These are phyloP conservation scores for Podocnemis expansa DNA, from an alignment of 2,113 vertebrate species.

Conservation along the genomic window DNA sequence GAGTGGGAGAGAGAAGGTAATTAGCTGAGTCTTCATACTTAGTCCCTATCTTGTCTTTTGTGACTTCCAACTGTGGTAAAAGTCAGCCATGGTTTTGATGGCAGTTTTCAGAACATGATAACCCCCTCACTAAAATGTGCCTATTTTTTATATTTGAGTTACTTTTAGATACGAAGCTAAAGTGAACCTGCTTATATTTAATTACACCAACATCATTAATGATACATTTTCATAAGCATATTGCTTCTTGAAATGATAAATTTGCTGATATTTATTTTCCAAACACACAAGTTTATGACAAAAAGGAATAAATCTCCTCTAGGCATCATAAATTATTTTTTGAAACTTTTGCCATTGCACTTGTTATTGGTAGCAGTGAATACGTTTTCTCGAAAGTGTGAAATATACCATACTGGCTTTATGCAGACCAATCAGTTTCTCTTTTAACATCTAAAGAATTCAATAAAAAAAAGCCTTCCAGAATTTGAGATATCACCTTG, in stretches of 20 bases:
- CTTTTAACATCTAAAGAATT: background rate
- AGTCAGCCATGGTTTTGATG: accelerated
- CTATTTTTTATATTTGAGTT: background rate
- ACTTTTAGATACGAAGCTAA: background rate
- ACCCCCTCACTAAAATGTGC: background rate
- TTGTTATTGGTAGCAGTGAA: background rate
- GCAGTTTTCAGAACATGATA: background rate
- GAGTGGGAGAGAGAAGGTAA: background rate
- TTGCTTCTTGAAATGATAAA: background rate
- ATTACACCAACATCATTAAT: background rate
- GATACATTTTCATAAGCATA: background rate
- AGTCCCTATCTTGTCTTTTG: accelerated
- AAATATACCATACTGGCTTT: background rate
- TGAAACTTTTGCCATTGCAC: background rate
- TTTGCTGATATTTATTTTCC: background rate
- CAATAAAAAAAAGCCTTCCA: slow-evolving; percentile 20
- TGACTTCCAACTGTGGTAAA: background rate
- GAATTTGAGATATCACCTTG: slow-evolving; percentile 26
- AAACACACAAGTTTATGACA: background rate
- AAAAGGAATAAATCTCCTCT: background rate
- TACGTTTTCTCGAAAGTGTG: background rate
- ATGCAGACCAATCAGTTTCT: background rate
- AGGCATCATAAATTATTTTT: background rate
- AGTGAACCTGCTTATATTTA: background rate
- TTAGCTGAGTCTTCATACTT: background rate